These are phyloP conservation scores for Alethe castanea DNA, from an alignment of 2,113 vertebrate genomes.

Conservation along the genomic window DNA sequence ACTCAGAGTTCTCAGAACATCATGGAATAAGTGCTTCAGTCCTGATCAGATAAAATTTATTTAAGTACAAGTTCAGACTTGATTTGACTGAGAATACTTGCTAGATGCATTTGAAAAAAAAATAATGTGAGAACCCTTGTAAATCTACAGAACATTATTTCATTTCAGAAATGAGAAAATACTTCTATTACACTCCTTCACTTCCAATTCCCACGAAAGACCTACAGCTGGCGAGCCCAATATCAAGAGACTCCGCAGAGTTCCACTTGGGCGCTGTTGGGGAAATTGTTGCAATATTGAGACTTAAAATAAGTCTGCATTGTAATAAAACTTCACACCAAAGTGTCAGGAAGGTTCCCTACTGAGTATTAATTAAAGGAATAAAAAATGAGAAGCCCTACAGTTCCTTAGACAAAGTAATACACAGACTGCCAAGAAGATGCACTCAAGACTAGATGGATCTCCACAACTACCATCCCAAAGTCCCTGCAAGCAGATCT, in stretches of 20 bases:
- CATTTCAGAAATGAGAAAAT: not conserved
- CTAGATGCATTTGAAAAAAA: not conserved
- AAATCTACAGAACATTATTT: not conserved
- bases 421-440: not conserved
- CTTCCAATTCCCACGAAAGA: not conserved
- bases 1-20: not conserved
- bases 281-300: not conserved
- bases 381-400: not conserved
- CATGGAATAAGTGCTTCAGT: not conserved
- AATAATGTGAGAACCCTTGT: not conserved
- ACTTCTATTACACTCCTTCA: not conserved
- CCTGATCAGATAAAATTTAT: not conserved
- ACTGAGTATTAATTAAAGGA: not conserved
- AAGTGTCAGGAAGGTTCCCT: not conserved
- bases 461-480: not conserved
- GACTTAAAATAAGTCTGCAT: not conserved
- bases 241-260: fast-evolving
- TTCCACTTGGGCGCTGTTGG: not conserved
- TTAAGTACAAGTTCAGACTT: not conserved
- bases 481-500: not conserved
- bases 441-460: not conserved
- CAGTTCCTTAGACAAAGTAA: not conserved
- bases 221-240: not conserved
- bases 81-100: not conserved
- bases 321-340: not conserved